Evolutionary conservation across 2,888 invertebrate species (phyloP), one percentile per base, ranked within the genome.

Genomic region (Plagiodera versicolora): DNA sequence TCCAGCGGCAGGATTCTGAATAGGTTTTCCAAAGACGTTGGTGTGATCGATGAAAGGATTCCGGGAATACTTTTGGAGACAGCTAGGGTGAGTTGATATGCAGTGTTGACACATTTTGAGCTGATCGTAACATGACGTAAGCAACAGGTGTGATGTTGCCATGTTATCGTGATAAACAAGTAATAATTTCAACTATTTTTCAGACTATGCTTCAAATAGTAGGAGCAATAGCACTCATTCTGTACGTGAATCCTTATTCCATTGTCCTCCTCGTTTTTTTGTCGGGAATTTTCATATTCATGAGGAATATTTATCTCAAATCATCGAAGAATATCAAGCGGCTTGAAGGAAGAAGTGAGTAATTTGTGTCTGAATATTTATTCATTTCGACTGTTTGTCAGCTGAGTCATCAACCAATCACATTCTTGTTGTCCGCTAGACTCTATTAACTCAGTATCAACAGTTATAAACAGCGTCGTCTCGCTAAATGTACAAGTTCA

Each of bases 271-370:
- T 83, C 4, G 69, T 63, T 5, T 82, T 89, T 0, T 81, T 89
- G 0, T 77, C 84, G 2, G 76, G 85, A 1, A 77, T 88, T 65
- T 89, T 90, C 75, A 82, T 85, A 63, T 82, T 86, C 14, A 81
- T 94, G 45, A 82, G 94, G 49, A 84, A 85, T 56, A 86, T 91
- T 77, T 95, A 94, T 80, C 78, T 95, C 56, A 81, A 87, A 55
- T 90, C 93, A 5, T 91, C 94, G 46, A 84, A 93, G 67, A 89
- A 89, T 79, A 84, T 95, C 65, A 95, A 90, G 78, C 86, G 89
- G 72, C 82, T 91, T 77, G 90, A 91, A 83, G 90, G 89, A 80
- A 86, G 89, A 77, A 89, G 90, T 90, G 81, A 87, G 89, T 87
- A 67, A 24, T 5, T 24, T n/a, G n/a, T n/a, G n/a, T n/a, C n/a